Percentiles rank a stretch among this genome's conserved stretches.
Conservation (phyloP, 2,797 vertebrate genomes). For the Leuciscus waleckii region DNA sequence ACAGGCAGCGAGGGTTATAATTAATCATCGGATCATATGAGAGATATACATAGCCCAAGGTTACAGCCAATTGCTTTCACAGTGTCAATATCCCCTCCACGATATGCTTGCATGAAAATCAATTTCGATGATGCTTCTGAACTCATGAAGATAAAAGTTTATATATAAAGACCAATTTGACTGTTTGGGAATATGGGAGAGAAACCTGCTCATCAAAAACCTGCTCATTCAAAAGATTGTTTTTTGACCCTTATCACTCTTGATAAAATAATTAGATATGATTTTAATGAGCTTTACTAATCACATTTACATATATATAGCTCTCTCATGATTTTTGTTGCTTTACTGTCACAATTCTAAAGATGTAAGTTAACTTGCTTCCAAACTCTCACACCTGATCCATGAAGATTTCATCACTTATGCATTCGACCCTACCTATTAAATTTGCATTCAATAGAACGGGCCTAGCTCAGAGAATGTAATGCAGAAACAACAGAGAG, state of each 20-base stretch:
- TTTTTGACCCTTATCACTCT: neutral
- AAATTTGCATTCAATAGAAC: neutral
- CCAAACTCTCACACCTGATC: neutral
- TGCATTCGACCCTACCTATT: constrained; percentile 1
- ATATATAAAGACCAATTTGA: constrained; percentile 34
- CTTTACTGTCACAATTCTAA: neutral
- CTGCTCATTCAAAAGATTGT: neutral
- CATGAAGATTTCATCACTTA: neutral
- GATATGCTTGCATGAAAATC: constrained; percentile 44
- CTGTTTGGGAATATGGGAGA: neutral
- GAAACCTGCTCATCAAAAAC: constrained; percentile 18
- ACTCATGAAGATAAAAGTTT: constrained; percentile 55
- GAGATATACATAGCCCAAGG: constrained; percentile 38
- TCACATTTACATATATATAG: neutral
- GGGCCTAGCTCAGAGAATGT: constrained; percentile 24
- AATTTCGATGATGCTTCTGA: constrained; percentile 28
- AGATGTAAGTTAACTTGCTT: neutral
- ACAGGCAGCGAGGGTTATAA: constrained; percentile 48
- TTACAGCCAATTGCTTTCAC: constrained; percentile 44
- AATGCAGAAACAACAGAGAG: constrained; percentile 39
- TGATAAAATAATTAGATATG: neutral
- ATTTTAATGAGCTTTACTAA: constrained; percentile 11
- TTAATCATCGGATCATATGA: constrained; percentile 52
- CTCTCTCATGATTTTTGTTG: neutral
- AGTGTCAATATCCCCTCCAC: constrained; percentile 18